Evolutionary conservation across 2,797 vertebrate species (phyloP).

Genomic region (Bovichtus diacanthus): DNA sequence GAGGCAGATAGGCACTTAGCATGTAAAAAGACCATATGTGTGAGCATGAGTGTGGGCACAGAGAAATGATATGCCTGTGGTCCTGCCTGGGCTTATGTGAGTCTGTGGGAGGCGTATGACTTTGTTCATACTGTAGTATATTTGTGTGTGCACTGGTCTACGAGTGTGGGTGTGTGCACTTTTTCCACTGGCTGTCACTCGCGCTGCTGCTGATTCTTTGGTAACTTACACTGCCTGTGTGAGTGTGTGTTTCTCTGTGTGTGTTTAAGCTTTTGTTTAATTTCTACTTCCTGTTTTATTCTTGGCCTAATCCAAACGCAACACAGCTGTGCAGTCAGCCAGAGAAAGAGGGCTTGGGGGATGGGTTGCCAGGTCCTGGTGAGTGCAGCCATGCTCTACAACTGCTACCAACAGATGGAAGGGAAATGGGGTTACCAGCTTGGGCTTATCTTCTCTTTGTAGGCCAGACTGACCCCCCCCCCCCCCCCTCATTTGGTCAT

Average conservation of each 20-base stretch:
- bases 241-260: constrained; percentile 43
- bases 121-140: constrained; percentile 62
- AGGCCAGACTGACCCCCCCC: constrained; percentile 78
- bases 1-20: constrained; percentile 61
- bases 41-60: constrained; percentile 72
- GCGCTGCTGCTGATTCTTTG: constrained; percentile 68
- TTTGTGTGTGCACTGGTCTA: constrained; percentile 55
- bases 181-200: constrained; percentile 79
- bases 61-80: constrained; percentile 71
- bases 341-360: constrained; percentile 74
- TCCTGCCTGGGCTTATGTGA: constrained; percentile 64
- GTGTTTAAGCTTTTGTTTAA: constrained; percentile 86
- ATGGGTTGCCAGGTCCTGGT: constrained; percentile 81
- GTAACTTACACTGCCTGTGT: constrained; percentile 67
- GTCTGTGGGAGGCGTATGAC: constrained; percentile 73
- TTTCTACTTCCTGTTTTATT: constrained; percentile 89
- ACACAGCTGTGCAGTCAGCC: constrained; percentile 86
- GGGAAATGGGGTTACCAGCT: constrained; percentile 82
- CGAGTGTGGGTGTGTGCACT: constrained; percentile 70
- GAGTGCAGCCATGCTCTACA: constrained; percentile 77
- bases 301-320: constrained; percentile 88
- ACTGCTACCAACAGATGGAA: constrained; percentile 85
- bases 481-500: constrained; percentile 66
- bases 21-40: constrained; percentile 77
- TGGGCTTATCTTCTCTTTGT: constrained; percentile 80